Base-by-base conservation (phyloP, 2,888 invertebrate genomes). In the Cyaniris semiargus region DNA sequence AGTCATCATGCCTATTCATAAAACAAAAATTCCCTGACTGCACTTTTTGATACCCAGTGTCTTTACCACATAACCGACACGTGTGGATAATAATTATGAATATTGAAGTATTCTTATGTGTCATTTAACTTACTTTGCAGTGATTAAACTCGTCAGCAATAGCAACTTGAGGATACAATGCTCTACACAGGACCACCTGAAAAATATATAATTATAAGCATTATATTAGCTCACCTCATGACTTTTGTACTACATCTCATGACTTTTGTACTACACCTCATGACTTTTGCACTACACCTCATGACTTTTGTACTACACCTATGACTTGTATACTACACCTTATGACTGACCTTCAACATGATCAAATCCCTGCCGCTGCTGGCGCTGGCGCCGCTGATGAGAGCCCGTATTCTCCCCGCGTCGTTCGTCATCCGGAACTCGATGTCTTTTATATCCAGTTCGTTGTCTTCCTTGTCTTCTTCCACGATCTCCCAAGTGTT, bases 91-190 rank as follows among this genome's bases (percentile, higher is more conserved):
- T 2, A 27, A 27, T 27, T 27, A 27, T 27, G 27, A 27, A 27
- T 27, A 27, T 27, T 27, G 27, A 27, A 27, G 27, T 27, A 27
- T 27, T 27, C 27, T 27, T 27, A 27, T 27, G 27, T 27, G 34
- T 34, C 34, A 34, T 34, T 6, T 34, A 34, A 6, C 79, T 83
- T 88, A 95, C 95, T 94, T 98, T 98, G 85, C 97, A 98, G 83
- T 97, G 96, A 89, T 99, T 99, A 84, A 97, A 97, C 84, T 98
- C 98, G 88, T 99, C 99, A 0, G 98, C 96, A n/a, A 98, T 96
- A 0, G 99, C 98, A 78, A 98, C 95, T 93, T 99, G 98, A 0
- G 99, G 99, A 89, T 99, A 99, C 76, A 99, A 94, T 0, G 99
- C 99, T 89, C 98, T 97, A 82, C 97, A 97, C 27, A 99, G 90